phyloP scores from a whole-genome alignment of 2,888 invertebrate species.

The Epirrhoe alternata region DNA sequence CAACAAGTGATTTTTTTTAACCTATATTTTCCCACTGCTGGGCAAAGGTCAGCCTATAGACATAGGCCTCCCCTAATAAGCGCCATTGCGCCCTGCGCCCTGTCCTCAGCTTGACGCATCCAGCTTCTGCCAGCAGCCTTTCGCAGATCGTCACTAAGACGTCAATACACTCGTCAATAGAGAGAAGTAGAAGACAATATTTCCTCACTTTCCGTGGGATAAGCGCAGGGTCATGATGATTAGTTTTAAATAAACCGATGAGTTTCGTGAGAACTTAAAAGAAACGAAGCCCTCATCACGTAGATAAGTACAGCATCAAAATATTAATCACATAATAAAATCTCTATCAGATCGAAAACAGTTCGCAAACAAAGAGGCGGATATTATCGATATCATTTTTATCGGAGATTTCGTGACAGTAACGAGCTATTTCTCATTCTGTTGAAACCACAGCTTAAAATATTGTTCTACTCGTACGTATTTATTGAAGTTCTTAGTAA shows the following conservation, averaged over 20 bases:
- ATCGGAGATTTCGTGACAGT: constrained; percentile 44
- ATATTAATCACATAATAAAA: constrained; percentile 39
- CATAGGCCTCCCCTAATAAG: too few relatives aligned
- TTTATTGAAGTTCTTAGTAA: too few relatives aligned
- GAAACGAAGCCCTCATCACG: constrained; percentile 9
- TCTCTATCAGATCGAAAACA: constrained; percentile 39
- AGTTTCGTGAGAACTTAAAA: constrained; percentile 9
- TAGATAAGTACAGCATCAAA: constrained; percentile 27
- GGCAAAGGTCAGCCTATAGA: too few relatives aligned
- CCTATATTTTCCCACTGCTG: too few relatives aligned
- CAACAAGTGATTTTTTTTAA: too few relatives aligned
- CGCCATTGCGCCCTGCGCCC: too few relatives aligned
- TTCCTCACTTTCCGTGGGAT: neutral
- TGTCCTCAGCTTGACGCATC: too few relatives aligned
- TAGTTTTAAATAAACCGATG: neutral
- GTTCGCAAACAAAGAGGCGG: constrained; percentile 41
- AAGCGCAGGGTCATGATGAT: neutral
- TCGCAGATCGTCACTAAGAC: too few relatives aligned
- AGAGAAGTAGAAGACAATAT: neutral
- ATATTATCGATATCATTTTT: constrained; percentile 35
- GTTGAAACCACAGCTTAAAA: constrained; percentile 17
- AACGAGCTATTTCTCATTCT: constrained; percentile 43
- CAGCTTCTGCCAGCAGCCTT: too few relatives aligned
- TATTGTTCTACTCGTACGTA: too few relatives aligned
- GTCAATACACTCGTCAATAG: too few relatives aligned